Base-by-base conservation (phyloP, 2,888 invertebrate genomes). In the Melinaea menophilus region DNA sequence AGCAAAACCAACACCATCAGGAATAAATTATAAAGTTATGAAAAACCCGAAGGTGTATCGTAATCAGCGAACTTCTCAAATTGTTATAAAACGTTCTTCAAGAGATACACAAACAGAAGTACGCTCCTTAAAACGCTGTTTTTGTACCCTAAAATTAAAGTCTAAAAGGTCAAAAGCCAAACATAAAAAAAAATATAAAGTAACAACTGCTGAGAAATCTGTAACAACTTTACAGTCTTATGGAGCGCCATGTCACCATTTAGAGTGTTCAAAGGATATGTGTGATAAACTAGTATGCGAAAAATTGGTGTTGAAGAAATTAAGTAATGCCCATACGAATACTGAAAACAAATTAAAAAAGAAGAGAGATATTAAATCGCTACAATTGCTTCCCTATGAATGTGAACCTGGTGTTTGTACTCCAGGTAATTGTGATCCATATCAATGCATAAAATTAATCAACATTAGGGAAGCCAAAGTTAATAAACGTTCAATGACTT, bases 61-160 rank as follows among this genome's bases (percentile, higher is more conserved):
- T 35, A 63, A 35, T n/a, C 56, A 62, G 9, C 59, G 56, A 4
- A 56, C 60, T 47, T 62, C 66, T 7, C 64, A 67, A 62, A 41
- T 48, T 12, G 12, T n/a, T 46, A 37, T 54, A 31, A 62, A 66
- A 62, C 55, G 47, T 46, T 12, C 41, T 34, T 59, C 56, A 22
- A 66, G 47, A 51, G 58, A 66, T 58, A 61, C 35, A 31, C 59
- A 63, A 59, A 59, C 51, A 11, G 41, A 59, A 66, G 75, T 71
- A 66, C 65, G 72, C 54, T 67, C 64, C 48, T 71, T 79, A 64
- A 72, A 72, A 34, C 76, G 72, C 69, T 82, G 80, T 65, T 73
- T 75, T 59, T 80, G 81, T 68, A 78, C 75, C 9, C 69, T 79
- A 55, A 78, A 79, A 71, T 63, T 80, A 37, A 62, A 73, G 74